Conservation (phyloP, 2,113 vertebrate genomes). For the Morone saxatilis region DNA sequence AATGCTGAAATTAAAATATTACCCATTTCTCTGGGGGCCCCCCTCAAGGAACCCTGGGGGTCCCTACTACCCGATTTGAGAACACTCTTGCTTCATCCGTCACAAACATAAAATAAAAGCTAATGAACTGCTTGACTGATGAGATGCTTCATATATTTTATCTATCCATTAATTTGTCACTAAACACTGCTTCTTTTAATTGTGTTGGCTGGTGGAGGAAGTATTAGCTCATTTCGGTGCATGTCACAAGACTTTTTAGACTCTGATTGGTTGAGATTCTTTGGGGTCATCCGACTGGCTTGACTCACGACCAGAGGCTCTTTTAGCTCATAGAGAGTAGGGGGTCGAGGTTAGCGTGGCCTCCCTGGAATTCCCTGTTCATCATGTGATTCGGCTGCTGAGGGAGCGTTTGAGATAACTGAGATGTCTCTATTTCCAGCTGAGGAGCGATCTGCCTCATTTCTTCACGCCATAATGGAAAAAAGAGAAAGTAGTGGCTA, state of each 20-base stretch:
- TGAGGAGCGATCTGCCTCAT: slow-evolving; percentile 43
- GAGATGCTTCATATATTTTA: neutral
- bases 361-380: slow-evolving; percentile 59
- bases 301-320: slow-evolving; percentile 24
- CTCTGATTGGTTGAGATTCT: slow-evolving; percentile 5
- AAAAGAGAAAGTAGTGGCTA: slow-evolving; percentile 15
- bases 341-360: slow-evolving; percentile 43
- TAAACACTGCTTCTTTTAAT: neutral
- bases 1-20: too few relatives aligned
- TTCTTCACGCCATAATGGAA: slow-evolving; percentile 25
- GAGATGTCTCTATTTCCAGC: slow-evolving; percentile 78
- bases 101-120: slow-evolving; percentile 1
- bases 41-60: too few relatives aligned
- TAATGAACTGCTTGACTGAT: slow-evolving; percentile 7
- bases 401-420: slow-evolving; percentile 44
- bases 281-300: neutral
- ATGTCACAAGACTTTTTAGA: neutral
- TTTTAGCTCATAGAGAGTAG: slow-evolving; percentile 7
- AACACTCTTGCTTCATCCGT: neutral
- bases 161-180: neutral
- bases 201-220: neutral
- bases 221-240: neutral
- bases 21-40: too few relatives aligned
- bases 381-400: slow-evolving; percentile 54
- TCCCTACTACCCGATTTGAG: too few relatives aligned